Evolutionary conservation across 1,140 invertebrate genomes (phyloP).

Genomic region (Bombus terrestris): DNA sequence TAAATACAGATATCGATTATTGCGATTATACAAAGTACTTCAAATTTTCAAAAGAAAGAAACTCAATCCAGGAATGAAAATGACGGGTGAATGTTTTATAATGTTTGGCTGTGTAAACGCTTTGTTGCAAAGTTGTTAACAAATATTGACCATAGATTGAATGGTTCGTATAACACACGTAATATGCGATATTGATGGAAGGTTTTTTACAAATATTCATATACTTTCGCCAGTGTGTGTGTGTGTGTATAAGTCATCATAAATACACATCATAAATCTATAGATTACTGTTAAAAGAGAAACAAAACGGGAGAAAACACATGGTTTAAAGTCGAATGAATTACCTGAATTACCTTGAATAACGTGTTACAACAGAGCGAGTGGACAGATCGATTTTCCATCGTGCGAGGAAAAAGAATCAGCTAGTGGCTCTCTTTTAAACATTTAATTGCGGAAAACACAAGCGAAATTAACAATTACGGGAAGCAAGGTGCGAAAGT

Average conservation of each 20-base stretch:
- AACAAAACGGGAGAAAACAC: background rate
- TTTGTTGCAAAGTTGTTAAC: background rate
- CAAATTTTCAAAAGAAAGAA: background rate
- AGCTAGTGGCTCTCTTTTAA: slow-evolving; percentile 7
- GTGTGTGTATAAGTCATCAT: too few species aligned
- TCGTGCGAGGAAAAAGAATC: background rate
- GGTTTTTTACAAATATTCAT: too few species aligned
- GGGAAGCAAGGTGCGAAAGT: slow-evolving; percentile 29
- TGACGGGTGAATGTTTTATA: background rate
- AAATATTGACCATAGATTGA: background rate
- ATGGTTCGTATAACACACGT: too few species aligned
- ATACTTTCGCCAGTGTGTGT: too few species aligned
- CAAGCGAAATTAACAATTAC: slow-evolving; percentile 47
- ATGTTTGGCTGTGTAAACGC: background rate
- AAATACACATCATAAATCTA: too few species aligned
- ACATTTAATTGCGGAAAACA: slow-evolving; percentile 47
- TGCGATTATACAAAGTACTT: background rate
- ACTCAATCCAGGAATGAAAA: background rate
- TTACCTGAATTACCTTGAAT: background rate
- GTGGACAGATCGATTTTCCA: background rate
- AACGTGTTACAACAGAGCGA: background rate
- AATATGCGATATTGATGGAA: too few species aligned
- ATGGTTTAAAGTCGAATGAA: background rate
- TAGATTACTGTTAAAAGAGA: background rate
- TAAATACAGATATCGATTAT: background rate